phyloP scores from a whole-genome alignment of 1,140 invertebrate genomes.

The Cherax destructor region DNA sequence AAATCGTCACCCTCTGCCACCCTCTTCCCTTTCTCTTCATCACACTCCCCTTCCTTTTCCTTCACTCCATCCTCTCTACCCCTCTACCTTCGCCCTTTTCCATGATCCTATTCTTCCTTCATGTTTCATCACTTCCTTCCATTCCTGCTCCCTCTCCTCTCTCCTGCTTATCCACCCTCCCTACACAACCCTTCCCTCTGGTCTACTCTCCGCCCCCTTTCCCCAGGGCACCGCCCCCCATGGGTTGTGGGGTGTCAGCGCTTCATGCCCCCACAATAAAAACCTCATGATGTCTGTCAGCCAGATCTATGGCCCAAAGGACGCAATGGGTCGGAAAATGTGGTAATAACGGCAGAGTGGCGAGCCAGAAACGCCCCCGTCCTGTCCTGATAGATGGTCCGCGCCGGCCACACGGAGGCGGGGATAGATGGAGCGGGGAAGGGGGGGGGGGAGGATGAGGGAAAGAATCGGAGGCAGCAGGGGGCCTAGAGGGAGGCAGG shows the following conservation, averaged over 20 bases:
- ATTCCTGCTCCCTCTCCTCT: not conserved
- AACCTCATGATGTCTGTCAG: constrained; percentile 38
- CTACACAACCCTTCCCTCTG: not conserved
- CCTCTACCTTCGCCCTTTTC: not conserved
- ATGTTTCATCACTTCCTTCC: too few species aligned
- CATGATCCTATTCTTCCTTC: too few species aligned
- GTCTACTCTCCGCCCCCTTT: not conserved
- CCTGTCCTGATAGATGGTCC: constrained; percentile 33
- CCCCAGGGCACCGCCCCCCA: not conserved
- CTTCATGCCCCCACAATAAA: constrained; percentile 31
- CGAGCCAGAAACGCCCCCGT: constrained; percentile 31
- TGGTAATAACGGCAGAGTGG: constrained; percentile 40
- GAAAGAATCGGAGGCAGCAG: not conserved
- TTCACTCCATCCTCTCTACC: not conserved
- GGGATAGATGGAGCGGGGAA: not conserved
- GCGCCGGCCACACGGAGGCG: not conserved
- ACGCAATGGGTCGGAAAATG: constrained; percentile 46
- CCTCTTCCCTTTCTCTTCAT: too few species aligned
- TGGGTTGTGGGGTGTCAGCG: not conserved
- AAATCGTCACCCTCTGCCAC: too few species aligned
- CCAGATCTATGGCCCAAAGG: constrained; percentile 38
- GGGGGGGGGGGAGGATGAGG: not conserved
- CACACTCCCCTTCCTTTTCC: not conserved
- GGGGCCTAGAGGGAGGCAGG: not conserved
- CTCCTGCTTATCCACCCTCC: not conserved